phyloP scores from a whole-genome alignment of 37 sponge, comb jelly and placozoan genomes.

The Ianthella basta region DNA sequence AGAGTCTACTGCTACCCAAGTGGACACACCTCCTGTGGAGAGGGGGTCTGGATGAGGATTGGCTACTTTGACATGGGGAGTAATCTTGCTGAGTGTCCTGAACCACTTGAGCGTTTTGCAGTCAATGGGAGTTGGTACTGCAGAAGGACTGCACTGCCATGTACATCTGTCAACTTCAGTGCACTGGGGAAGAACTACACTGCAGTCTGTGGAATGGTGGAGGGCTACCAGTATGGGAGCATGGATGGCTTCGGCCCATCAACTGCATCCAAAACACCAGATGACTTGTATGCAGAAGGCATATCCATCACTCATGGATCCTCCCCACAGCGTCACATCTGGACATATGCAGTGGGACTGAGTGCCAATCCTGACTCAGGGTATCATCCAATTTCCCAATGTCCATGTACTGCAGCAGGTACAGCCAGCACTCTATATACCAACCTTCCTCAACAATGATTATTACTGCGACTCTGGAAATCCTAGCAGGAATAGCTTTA shows the following conservation, averaged over 20 bases:
- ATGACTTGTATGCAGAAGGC: neutral
- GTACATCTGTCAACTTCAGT: conserved; percentile 21
- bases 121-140: conserved; percentile 17
- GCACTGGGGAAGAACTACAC: conserved; percentile 14
- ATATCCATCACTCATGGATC: neutral
- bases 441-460: neutral
- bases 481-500: too few species aligned
- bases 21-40: conserved; percentile 25
- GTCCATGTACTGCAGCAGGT: neutral
- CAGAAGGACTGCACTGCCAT: neutral
- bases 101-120: conserved; percentile 17
- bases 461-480: too few species aligned
- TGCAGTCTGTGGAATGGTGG: conserved; percentile 32
- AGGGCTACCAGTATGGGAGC: conserved; percentile 16
- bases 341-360: conserved; percentile 28
- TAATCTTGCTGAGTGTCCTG: neutral
- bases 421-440: neutral
- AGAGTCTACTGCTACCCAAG: conserved; percentile 13
- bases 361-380: neutral
- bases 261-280: neutral
- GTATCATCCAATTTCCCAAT: too few species aligned
- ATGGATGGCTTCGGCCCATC: neutral
- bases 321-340: neutral
- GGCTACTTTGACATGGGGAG: conserved; percentile 10
- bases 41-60: conserved; percentile 34